phyloP scores from a whole-genome alignment of 2,888 invertebrate genomes.

The Oscheius sp. region DNA sequence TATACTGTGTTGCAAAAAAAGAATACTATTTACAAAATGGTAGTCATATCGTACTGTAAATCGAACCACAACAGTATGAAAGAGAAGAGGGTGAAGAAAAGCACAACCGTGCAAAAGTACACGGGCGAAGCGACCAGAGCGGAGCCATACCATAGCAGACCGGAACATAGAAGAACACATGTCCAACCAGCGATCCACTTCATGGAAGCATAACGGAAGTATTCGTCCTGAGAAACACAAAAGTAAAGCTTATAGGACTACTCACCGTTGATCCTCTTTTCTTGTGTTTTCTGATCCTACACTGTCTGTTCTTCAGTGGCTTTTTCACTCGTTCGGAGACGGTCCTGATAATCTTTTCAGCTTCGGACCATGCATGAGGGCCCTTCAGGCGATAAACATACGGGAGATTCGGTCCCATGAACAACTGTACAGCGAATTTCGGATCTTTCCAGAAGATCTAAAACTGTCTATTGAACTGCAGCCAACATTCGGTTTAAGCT shows the following conservation, averaged over 20 bases:
- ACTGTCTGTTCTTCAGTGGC: conserved; percentile 67
- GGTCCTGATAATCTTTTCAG: conserved; percentile 58
- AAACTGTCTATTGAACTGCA: background rate
- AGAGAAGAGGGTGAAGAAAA: conserved; percentile 63
- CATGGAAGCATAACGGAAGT: conserved; percentile 68
- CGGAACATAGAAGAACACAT: conserved; percentile 55
- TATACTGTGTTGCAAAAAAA: background rate
- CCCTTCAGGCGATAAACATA: conserved; percentile 69
- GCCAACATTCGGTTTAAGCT: no score
- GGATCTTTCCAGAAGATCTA: conserved; percentile 60
- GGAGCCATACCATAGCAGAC: conserved; percentile 58
- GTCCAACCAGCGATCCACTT: conserved; percentile 64
- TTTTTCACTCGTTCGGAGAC: conserved; percentile 65
- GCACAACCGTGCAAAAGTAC: conserved; percentile 59
- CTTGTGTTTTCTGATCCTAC: conserved; percentile 65
- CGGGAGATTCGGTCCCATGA: conserved; percentile 69
- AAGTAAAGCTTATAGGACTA: background rate
- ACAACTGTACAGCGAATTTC: conserved; percentile 61
- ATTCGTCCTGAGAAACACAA: conserved; percentile 63
- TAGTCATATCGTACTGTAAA: conserved; percentile 70
- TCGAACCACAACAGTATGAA: conserved; percentile 70
- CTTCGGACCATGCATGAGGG: conserved; percentile 64
- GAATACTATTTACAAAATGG: conserved; percentile 46
- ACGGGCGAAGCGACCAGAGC: conserved; percentile 52
- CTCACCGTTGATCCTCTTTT: conserved; percentile 60